Base-by-base conservation (phyloP, 2,113 vertebrate genomes). In the Falcunculus frontatus region DNA sequence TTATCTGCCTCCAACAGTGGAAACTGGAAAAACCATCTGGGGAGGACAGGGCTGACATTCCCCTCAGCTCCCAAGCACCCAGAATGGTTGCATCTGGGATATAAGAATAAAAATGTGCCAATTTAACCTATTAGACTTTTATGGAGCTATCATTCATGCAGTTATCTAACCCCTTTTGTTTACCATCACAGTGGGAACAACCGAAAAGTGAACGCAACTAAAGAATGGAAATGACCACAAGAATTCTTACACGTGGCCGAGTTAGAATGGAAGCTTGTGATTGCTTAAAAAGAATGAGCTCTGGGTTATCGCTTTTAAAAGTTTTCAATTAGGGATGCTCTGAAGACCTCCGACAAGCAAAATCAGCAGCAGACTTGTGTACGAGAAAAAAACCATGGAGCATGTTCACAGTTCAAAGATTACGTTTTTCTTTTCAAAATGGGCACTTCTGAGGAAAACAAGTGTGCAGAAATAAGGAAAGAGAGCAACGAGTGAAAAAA, bases 301-400 rank as follows among this genome's bases (percentile, higher is more conserved):
- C 20, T 16, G 10, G 25, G n/a, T 62, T 62, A 41, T 8, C 2
- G 0, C 8, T 55, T 83, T 65, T 65, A 37, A 53, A 84, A 74
- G 21, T 14, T 67, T 65, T 44, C 13, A 4, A 1, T 18, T 10
- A 32, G 25, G 8, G 50, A 55, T 75, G 56, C 23, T 59, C 56
- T 10, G 23, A 41, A 35, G 21, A 33, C 16, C 27, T 69, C 11
- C 29, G 7, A n/a, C n/a, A 6, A 11, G 15, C 9, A 60, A 33
- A 60, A 55, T 4, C 42, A 53, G n/a, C n/a, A 32, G 23, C 4
- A 55, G 16, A 7, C 32, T 7, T 7, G 8, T 2, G 1, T 2
- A 8, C 3, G 7, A 27, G 29, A 29, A 42, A 60, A 53, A n/a
- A 33, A 10, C 0, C 13, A 2, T 1, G 12, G 10, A n/a, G 30